Base-by-base conservation (phyloP, 1,140 invertebrate species). In the Littorina saxatilis region DNA sequence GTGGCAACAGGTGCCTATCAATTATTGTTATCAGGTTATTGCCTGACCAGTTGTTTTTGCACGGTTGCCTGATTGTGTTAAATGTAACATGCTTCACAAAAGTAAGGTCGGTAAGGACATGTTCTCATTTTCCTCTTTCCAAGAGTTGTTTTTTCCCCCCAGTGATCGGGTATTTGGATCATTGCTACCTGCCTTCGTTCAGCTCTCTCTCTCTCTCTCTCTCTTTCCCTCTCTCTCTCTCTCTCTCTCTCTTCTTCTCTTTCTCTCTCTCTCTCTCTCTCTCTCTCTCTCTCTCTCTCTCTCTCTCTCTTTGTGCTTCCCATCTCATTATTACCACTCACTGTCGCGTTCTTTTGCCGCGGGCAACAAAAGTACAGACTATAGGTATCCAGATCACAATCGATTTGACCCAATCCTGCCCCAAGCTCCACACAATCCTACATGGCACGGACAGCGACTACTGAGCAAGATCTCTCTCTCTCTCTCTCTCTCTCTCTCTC, bases 181-280 rank as follows among this genome's bases (percentile, higher is more conserved):
- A n/a, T n/a, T n/a, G n/a, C n/a, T n/a, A 9, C n/a, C 55, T 23
- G 9, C 4, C 55, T 58, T 4, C n/a, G 9, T 58, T 23, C n/a
- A 5, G 15, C 29, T 35, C 1, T 66, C 29, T 66, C 61, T 66
- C 27, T 66, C 61, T 66, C 61, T 66, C 61, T 66, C 27, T 66
- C 61, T 66, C 61, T 66, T 32, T 66, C 61, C 35, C 27, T 66
- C 61, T 66, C 61, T 66, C 27, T 66, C 61, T 66, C 61, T 66
- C 61, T 66, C 27, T 66, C 61, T 66, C 61, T 66, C 27, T 66
- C 61, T 68, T 17, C 39, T 35, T 68, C 66, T 68, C 13, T 68
- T 35, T 39, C 7, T 68, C 13, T 27, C 32, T 27, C 66, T 58
- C 7, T 58, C 61, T 66, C n/a, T 66, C 4, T 32, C n/a, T 9